Evolutionary conservation across 2,888 invertebrate genomes (phyloP).

Genomic region (Drosophila limbata): DNA sequence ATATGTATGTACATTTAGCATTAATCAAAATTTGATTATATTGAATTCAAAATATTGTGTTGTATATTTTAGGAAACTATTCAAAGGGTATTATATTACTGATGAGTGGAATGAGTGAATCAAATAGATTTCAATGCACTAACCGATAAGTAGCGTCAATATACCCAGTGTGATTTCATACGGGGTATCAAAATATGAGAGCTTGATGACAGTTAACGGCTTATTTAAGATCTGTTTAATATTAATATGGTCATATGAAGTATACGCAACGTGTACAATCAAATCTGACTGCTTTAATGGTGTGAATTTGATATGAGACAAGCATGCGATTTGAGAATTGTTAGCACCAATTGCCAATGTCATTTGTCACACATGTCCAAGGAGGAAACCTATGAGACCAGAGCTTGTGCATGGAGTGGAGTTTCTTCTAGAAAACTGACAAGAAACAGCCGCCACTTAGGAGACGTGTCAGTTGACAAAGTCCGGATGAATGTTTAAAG

Average conservation of each 20-base stretch:
- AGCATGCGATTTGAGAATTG: constrained; percentile 51
- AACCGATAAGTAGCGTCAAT: background rate
- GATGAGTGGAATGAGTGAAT: background rate
- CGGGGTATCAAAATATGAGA: constrained; percentile 8
- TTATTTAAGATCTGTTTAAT: constrained; percentile 30
- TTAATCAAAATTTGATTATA: constrained; percentile 21
- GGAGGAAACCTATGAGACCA: background rate
- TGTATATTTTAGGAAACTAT: background rate
- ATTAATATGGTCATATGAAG: constrained; percentile 8
- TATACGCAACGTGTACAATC: constrained; percentile 30
- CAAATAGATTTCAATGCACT: background rate
- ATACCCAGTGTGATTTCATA: background rate
- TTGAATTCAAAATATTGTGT: background rate
- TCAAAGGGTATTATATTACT: background rate
- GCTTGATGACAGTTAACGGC: constrained; percentile 24
- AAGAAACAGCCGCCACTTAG: constrained; percentile 34
- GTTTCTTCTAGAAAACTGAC: constrained; percentile 22
- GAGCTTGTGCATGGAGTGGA: background rate
- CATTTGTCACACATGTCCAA: constrained; percentile 55
- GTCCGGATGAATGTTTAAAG: constrained; percentile 38
- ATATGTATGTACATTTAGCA: constrained; percentile 20
- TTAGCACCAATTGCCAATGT: constrained; percentile 61
- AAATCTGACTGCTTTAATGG: constrained; percentile 1
- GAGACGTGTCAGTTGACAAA: constrained; percentile 46
- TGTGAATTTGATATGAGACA: constrained; percentile 14